Percentiles rank a stretch among this genome's conserved stretches.
phyloP scores from a whole-genome alignment of 2,113 vertebrate genomes.

The Callocephalon fimbriatum region DNA sequence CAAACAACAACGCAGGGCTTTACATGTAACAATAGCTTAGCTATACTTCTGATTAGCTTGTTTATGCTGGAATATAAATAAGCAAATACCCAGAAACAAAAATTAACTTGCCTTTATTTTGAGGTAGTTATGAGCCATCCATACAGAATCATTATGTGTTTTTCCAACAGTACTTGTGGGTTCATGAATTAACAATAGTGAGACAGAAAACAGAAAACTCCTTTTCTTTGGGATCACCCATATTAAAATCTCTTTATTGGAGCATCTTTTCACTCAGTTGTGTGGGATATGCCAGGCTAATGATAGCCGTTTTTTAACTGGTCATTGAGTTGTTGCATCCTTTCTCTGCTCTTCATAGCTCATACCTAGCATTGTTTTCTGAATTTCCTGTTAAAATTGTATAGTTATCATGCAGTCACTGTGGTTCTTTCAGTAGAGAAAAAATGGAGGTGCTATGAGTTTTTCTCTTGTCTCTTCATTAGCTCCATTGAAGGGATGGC shows the following conservation, averaged over 20 bases:
- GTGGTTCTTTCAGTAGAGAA: not conserved
- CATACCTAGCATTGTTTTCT: not conserved
- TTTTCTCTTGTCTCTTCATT: not conserved
- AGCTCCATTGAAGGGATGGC: not conserved
- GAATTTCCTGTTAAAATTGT: not conserved
- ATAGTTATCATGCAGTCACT: not conserved
- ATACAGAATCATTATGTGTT: not conserved
- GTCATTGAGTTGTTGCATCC: not conserved
- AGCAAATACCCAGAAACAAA: not conserved
- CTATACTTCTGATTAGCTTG: not conserved
- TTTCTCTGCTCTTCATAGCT: not conserved
- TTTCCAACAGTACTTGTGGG: not conserved
- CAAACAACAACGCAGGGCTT: not conserved
- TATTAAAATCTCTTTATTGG: not conserved
- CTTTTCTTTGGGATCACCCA: not conserved
- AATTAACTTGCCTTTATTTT: not conserved
- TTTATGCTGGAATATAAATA: not conserved
- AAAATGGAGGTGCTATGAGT: rapidly evolving
- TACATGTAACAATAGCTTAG: not conserved
- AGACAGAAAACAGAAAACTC: not conserved
- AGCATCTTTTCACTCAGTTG: not conserved
- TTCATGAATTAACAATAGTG: not conserved
- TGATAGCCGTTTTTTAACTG: rapidly evolving
- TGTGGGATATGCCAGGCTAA: not conserved
- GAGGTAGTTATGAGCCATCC: not conserved